phyloP scores from a whole-genome alignment of 2,113 vertebrate genomes.

The Phainopepla nitens region DNA sequence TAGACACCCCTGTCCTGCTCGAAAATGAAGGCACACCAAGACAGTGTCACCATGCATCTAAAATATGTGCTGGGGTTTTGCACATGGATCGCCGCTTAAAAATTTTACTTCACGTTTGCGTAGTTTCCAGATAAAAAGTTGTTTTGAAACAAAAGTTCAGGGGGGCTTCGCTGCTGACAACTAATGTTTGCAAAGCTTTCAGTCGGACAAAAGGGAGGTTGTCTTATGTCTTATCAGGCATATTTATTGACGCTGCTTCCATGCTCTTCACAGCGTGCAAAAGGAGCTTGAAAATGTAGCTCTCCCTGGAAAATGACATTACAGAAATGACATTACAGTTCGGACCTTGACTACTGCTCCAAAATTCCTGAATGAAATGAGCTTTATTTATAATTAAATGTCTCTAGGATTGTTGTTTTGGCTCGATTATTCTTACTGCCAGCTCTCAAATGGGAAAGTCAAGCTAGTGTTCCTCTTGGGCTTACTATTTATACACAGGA shows the following conservation, averaged over 20 bases:
- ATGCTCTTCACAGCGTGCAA: background rate
- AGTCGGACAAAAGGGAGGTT: background rate
- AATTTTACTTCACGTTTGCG: background rate
- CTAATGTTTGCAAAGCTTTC: background rate
- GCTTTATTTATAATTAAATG: background rate
- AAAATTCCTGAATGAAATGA: background rate
- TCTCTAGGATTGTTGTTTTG: background rate
- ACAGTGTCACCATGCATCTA: fast-evolving
- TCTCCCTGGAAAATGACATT: background rate
- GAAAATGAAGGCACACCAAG: background rate
- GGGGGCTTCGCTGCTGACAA: background rate
- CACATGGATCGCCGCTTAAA: fast-evolving
- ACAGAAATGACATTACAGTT: background rate
- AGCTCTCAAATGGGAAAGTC: background rate
- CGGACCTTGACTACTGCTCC: background rate
- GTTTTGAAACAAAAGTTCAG: background rate
- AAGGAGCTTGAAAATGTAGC: background rate
- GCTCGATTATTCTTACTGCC: background rate
- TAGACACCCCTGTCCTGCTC: background rate
- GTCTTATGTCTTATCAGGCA: background rate
- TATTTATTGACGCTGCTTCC: background rate
- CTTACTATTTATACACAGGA: background rate
- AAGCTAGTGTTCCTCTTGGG: background rate
- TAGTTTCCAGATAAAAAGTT: background rate
- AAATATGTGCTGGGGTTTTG: background rate